Conservation (phyloP, 1,140 invertebrate species). For the Venustaconcha ellipsiformis region DNA sequence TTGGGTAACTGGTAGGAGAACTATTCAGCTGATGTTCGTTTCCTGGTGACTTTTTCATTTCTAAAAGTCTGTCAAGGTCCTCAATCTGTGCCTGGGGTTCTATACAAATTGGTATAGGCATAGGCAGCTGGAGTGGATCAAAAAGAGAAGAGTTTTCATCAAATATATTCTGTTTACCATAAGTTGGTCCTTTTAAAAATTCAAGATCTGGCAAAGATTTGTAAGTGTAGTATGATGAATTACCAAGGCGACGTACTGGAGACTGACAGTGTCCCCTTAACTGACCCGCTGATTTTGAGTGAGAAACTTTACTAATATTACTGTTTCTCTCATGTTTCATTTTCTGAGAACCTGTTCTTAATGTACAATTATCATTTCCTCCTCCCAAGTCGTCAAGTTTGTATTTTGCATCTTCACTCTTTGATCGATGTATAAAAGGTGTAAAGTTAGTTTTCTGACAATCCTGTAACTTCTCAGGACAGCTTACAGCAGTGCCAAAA, state of each 20-base stretch:
- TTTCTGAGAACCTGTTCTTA: neutral
- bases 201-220: conserved; percentile 59
- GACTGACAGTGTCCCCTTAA: conserved; percentile 10
- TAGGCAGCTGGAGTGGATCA: conserved; percentile 27
- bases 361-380: neutral
- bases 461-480: neutral
- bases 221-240: conserved; percentile 43
- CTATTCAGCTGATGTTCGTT: no score
- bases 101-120: conserved; percentile 16
- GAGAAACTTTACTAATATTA: conserved; percentile 11
- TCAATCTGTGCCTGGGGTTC: conserved; percentile 24
- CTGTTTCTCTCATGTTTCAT: conserved; percentile 4
- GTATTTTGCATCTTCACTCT: conserved; percentile 36
- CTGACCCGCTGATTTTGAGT: conserved; percentile 21
- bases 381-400: neutral
- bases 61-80: no score
- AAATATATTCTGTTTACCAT: no score
- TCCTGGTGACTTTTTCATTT: no score
- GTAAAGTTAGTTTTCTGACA: neutral
- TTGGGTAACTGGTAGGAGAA: no score
- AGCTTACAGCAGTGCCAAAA: neutral
- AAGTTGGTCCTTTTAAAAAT: conserved; percentile 29
- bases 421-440: conserved; percentile 37
- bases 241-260: conserved; percentile 11
- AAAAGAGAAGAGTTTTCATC: conserved; percentile 11